Evolutionary conservation across 2,113 vertebrate genomes (phyloP), one percentile per base, ranked within the genome.

Genomic region (Tachuris rubrigastra): DNA sequence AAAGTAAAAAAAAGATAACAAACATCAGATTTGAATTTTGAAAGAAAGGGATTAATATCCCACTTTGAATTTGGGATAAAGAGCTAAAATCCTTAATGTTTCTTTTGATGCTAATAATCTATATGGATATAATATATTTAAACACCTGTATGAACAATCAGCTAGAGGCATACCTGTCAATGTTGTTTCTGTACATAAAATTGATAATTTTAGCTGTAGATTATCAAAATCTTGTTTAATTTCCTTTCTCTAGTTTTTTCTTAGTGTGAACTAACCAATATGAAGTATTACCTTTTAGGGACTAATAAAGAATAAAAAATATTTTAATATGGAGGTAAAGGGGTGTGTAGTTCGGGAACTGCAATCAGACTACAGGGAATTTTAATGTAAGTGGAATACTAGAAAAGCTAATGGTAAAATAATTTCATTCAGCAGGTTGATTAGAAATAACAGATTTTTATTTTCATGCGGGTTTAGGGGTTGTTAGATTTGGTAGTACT

Each of bases 1-100:
- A n/a, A 22, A 14, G 30, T 0, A 39, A 71, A 24, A 8, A 0
- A 19, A 42, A 28, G 2, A 35, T 16, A 28, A 3, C 2, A 47
- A 84, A 74, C 2, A 55, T 13, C 1, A 3, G 12, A 39, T 21
- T 17, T 69, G 25, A 87, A 91, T 87, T 91, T 74, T 72, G 35
- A 71, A 71, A 80, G 58, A 77, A n/a, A 78, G 7, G 10, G 6
- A 39, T 72, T 84, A 67, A 3, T 50, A 30, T 35, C 3, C 10
- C n/a, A 31, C 10, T 78, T 81, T 59, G 47, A 71, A 78, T 63
- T 49, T 82, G 35, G 10, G 25, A 68, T 37, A 89, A 75, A 78
- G 24, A 41, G 8, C 1, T 79, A 27, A 93, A 94, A 58, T 66
- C 18, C 27, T 79, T 90, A 27, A 59, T 37, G 4, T 30, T 73